Conservation (phyloP, 2,113 vertebrate species). For the Oncorhynchus mykiss region DNA sequence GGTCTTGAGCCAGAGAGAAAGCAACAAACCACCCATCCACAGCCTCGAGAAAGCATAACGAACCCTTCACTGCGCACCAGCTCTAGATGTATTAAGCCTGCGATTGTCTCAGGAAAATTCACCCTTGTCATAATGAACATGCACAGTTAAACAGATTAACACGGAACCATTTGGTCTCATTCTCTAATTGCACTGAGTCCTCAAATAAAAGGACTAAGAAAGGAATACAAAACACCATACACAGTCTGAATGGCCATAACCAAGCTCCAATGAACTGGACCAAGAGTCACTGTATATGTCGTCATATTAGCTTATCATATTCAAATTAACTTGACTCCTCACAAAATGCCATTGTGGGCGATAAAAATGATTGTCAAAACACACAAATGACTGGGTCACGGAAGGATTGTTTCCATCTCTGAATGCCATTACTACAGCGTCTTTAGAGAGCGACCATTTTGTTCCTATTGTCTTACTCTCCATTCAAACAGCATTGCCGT, state of each 20-base stretch:
- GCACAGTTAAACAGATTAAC: slow-evolving; percentile 75
- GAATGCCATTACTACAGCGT: slow-evolving; percentile 20
- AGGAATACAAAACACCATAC: slow-evolving; percentile 41
- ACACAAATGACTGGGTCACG: slow-evolving; percentile 58
- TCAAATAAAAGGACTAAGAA: slow-evolving; percentile 56
- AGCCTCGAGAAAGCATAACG: slow-evolving; percentile 44
- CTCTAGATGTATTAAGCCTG: slow-evolving; percentile 43
- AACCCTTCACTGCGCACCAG: slow-evolving; percentile 32
- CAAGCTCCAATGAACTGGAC: slow-evolving; percentile 52
- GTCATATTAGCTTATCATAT: slow-evolving; percentile 66
- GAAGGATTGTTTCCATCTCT: slow-evolving; percentile 60
- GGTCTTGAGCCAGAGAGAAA: background rate
- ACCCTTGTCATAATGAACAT: slow-evolving; percentile 65
- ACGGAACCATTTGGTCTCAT: slow-evolving; percentile 69
- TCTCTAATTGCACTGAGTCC: slow-evolving; percentile 65
- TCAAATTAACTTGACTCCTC: slow-evolving; percentile 63
- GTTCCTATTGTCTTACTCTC: slow-evolving; percentile 51
- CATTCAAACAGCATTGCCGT: slow-evolving; percentile 44
- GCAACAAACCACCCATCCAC: slow-evolving; percentile 40
- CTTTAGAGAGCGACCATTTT: slow-evolving; percentile 14
- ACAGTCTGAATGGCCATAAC: slow-evolving; percentile 63
- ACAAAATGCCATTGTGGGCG: slow-evolving; percentile 65
- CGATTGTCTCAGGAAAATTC: slow-evolving; percentile 62
- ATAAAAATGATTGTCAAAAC: slow-evolving; percentile 63
- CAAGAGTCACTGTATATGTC: slow-evolving; percentile 59